phyloP scores from a whole-genome alignment of 2,888 invertebrate species.

The Trachelus stipa region DNA sequence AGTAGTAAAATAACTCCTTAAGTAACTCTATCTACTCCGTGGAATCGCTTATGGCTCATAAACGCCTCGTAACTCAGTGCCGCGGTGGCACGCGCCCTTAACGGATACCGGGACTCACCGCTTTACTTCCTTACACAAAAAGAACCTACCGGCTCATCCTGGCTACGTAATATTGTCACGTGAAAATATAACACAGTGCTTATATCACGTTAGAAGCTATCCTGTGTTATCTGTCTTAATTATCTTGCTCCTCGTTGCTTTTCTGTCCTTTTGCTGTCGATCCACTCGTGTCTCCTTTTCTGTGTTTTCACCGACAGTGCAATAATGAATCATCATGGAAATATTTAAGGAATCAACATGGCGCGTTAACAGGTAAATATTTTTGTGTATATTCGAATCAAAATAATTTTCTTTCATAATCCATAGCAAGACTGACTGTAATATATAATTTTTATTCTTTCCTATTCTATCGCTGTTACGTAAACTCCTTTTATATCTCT shows the following conservation, averaged over 20 bases:
- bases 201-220: not conserved
- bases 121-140: not conserved
- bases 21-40: constrained; percentile 60
- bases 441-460: not conserved
- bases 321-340: not conserved
- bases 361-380: not conserved
- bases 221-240: not conserved
- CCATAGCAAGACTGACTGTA: not conserved
- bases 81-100: constrained; percentile 57
- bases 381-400: not conserved
- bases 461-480: not conserved
- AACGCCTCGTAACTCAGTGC: constrained; percentile 64
- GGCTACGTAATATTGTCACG: not conserved
- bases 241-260: not conserved
- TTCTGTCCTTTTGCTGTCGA: not conserved
- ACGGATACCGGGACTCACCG: constrained; percentile 5
- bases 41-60: constrained; percentile 65
- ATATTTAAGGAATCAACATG: not conserved
- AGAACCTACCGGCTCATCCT: not conserved
- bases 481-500: not conserved
- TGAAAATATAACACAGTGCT: not conserved
- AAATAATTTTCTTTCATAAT: not conserved
- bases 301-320: not conserved
- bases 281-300: not conserved
- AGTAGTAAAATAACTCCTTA: constrained; percentile 58